Evolutionary conservation across 1,140 invertebrate genomes (phyloP).

Genomic region (Calephelis nemesis): DNA sequence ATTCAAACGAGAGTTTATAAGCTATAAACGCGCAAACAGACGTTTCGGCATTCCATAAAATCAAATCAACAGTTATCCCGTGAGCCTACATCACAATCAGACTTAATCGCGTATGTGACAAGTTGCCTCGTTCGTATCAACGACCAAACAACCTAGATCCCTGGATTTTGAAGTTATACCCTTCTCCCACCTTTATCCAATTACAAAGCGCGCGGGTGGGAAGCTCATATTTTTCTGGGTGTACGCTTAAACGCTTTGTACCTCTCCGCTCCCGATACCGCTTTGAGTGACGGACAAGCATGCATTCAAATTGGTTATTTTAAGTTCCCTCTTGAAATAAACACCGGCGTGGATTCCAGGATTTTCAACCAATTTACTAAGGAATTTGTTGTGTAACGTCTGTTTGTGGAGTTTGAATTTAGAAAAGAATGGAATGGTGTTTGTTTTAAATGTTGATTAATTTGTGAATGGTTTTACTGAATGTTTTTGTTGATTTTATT

Average conservation of each 20-base stretch:
- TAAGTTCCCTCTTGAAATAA: constrained; percentile 65
- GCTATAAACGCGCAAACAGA: constrained; percentile 76
- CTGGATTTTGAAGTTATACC: constrained; percentile 22
- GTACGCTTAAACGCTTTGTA: constrained; percentile 52
- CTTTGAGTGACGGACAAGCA: constrained; percentile 84
- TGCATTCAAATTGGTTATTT: constrained; percentile 86
- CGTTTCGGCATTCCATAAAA: constrained; percentile 75
- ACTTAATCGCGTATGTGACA: constrained; percentile 76
- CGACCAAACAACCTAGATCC: constrained; percentile 40
- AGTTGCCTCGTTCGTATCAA: constrained; percentile 63
- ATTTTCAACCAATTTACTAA: constrained; percentile 68
- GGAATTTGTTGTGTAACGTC: constrained; percentile 73
- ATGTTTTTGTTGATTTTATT: too few relatives aligned
- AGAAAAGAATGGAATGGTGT: too few relatives aligned
- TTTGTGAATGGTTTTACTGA: too few relatives aligned
- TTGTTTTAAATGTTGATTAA: too few relatives aligned
- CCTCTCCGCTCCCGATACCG: constrained; percentile 77
- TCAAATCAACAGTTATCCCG: constrained; percentile 78
- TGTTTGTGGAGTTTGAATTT: constrained; percentile 70
- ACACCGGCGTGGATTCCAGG: constrained; percentile 53
- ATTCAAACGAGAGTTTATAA: constrained; percentile 73
- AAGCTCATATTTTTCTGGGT: constrained; percentile 38
- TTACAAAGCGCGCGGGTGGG: constrained; percentile 30
- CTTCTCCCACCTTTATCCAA: constrained; percentile 12
- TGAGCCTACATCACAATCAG: constrained; percentile 77